These are phyloP conservation scores for Tipula unca DNA, from an alignment of 2,888 invertebrate species.

Conservation along the genomic window DNA sequence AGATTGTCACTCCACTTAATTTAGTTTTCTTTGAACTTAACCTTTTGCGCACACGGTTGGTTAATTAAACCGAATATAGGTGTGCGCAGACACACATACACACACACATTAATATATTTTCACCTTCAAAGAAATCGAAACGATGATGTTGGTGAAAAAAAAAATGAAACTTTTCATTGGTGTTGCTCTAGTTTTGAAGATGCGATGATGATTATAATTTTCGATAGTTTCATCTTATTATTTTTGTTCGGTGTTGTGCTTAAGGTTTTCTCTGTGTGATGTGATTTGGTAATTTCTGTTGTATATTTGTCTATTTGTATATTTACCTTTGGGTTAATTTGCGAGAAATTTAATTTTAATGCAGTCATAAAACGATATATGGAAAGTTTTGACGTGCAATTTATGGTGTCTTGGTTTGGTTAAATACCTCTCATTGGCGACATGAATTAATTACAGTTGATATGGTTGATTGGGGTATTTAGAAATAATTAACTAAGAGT, in stretches of 20 bases:
- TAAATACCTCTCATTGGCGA: neutral
- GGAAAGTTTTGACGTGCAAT: neutral
- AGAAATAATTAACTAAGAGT: too few relatives aligned
- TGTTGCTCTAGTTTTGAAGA: neutral
- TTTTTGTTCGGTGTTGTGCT: neutral
- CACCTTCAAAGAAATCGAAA: neutral
- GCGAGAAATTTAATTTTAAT: neutral
- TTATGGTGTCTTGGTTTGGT: too few relatives aligned
- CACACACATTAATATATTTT: neutral
- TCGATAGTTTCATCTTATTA: neutral
- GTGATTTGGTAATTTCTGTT: neutral
- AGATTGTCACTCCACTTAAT: neutral
- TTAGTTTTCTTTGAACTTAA: neutral
- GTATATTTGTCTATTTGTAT: neutral
- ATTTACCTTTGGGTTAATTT: neutral
- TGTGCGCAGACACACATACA: neutral
- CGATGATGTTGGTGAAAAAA: neutral
- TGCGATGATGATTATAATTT: neutral
- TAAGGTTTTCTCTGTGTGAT: neutral
- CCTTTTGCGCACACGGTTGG: neutral
- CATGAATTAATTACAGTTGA: neutral
- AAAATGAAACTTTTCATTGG: neutral
- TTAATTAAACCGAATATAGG: neutral
- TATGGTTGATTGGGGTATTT: too few relatives aligned
- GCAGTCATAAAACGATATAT: neutral